Evolutionary conservation across 2,797 vertebrate species (phyloP), one percentile per base, ranked within the genome.

Genomic region (Oophaga sylvatica): DNA sequence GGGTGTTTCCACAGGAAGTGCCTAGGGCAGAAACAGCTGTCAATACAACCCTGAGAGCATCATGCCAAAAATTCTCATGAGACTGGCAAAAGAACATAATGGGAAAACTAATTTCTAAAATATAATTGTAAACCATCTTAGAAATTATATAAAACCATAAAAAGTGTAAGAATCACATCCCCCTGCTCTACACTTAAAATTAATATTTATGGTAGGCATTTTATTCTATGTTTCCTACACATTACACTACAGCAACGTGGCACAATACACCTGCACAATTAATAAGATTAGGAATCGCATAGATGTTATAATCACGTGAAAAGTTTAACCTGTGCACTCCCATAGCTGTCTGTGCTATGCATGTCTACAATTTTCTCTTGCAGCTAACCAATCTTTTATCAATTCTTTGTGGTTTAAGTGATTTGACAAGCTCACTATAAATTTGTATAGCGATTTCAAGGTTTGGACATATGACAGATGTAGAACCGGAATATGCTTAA

Each of bases 161-260:
- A 62, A 63, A 29, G 68, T 48, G 59, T 73, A 57, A 68, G 65
- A 60, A 59, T 45, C 17, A 62, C 48, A 71, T 79, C 31, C 81
- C n/a, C 13, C 29, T 79, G 75, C 53, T 22, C 19, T 48, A 83
- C 22, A 56, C 48, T 31, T 57, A 68, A 78, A 56, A 87, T 17
- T 29, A 41, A 57, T 87, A 68, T 87, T 83, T 70, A 79, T 87
- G 56, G 15, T 68, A 78, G 62, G 5, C 78, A 68, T 87, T 87
- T 9, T 87, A 76, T 83, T 78, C 26, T 20, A 53, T 48, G 62
- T 20, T 59, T 87, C 45, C 73, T 76, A 62, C 29, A 48, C 29
- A 70, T 16, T 83, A 7, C 73, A 60, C 10, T 83, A 45, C 63
- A 53, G 57, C 17, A 62, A 60, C 29, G 63, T 17, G 35, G 68